Evolutionary conservation across 2,113 vertebrate species (phyloP), one percentile per base, ranked within the genome.

Genomic region (Todiramphus saurophagus): DNA sequence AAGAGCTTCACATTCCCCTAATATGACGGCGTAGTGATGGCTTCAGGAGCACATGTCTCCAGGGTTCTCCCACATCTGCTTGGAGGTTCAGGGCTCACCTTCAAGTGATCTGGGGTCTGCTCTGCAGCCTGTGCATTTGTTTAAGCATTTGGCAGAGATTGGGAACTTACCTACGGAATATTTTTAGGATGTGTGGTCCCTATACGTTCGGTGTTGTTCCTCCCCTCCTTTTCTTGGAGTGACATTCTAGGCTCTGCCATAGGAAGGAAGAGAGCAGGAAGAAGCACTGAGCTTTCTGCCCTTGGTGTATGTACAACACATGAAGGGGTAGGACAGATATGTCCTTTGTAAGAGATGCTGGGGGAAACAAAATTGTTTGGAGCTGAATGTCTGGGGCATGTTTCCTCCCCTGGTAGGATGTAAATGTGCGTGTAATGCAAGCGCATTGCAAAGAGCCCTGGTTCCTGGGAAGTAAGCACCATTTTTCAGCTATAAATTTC

Each of bases 401-500:
- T 68, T 39, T 37, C 46, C 24, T 68, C 17, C 20, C 27, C 28
- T 51, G 30, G 37, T 18, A 75, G 21, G 27, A 53, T 48, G 37
- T 39, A 17, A 39, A 16, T 50, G 35, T 60, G 64, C 43, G 7
- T 63, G 33, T 78, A 35, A 41, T 74, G 41, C 66, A 56, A 3
- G 1, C 53, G 50, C 50, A 35, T 41, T 0, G 0, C 1, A 2
- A 70, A 76, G 43, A 84, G 53, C 30, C 79, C 25, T 1, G 4
- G 9, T 58, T 84, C 39, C 74, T 55, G n/a, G n/a, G 43, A 84
- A 88, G 39, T 46, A 59, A 80, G 74, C 51, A 5, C 6, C 25
- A 21, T 59, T 94, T 79, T 83, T 78, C 41, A 74, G 25, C 56
- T 74, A 83, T 83, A 16, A 66, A 78, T 94, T 93, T 85, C 91